Evolutionary conservation across 2,888 invertebrate species (phyloP).

Genomic region (Phalera bucephala): DNA sequence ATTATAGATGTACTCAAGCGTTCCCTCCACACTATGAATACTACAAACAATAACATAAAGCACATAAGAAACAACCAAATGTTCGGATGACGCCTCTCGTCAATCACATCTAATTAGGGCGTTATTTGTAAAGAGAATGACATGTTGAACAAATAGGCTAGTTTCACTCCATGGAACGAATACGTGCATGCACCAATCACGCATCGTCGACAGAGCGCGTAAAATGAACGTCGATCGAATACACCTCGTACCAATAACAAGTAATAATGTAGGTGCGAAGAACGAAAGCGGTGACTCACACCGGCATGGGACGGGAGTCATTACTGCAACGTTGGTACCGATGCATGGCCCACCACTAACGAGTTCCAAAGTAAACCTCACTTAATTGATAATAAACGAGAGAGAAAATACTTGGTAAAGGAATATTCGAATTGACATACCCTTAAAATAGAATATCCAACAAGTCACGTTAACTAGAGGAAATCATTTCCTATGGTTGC

Average conservation of each 20-base stretch:
- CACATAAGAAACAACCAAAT: not conserved
- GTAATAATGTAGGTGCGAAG: conserved; percentile 57
- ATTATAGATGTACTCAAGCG: not conserved
- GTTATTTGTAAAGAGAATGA: conserved; percentile 12
- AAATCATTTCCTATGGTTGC: no score
- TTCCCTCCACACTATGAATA: conserved; percentile 3
- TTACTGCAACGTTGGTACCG: conserved; percentile 20
- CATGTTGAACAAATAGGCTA: conserved; percentile 19
- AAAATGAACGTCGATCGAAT: conserved; percentile 30
- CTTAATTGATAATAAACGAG: conserved; percentile 2
- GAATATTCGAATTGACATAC: conserved; percentile 1
- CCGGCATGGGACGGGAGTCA: conserved; percentile 38
- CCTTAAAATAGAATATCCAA: no score
- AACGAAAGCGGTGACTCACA: conserved; percentile 71
- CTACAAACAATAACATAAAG: conserved; percentile 4
- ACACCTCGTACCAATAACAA: conserved; percentile 40
- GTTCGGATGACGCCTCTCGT: not conserved
- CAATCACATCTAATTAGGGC: not conserved
- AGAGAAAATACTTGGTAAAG: not conserved
- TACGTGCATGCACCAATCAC: conserved; percentile 33
- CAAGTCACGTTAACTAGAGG: no score
- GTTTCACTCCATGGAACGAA: conserved; percentile 30
- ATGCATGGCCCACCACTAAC: conserved; percentile 1
- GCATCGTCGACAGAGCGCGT: conserved; percentile 31
- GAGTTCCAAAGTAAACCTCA: not conserved